A percentile compares a stretch with the other conserved stretches of the same genome.
phyloP scores from a whole-genome alignment of 2,888 invertebrate genomes.

The Hesperia comma region DNA sequence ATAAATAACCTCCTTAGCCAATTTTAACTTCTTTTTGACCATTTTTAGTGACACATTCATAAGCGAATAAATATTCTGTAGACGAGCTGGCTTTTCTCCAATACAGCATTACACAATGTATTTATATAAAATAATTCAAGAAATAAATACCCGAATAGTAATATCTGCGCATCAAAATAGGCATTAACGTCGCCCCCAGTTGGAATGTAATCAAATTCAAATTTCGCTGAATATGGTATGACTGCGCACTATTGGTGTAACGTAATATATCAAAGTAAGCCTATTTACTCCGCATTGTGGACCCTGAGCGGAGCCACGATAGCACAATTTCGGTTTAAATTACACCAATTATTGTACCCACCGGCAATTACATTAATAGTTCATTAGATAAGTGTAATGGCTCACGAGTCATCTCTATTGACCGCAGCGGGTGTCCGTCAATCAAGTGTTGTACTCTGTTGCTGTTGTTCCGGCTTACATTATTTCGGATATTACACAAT shows the following conservation, averaged over 20 bases:
- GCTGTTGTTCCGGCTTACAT: too few relatives aligned
- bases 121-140: too few relatives aligned
- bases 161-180: neutral
- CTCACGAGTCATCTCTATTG: neutral
- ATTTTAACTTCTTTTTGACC: too few relatives aligned
- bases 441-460: too few relatives aligned
- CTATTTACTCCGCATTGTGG: conserved; percentile 5
- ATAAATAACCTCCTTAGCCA: too few relatives aligned
- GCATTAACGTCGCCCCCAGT: neutral
- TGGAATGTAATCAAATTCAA: neutral
- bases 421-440: too few relatives aligned
- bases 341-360: conserved; percentile 2
- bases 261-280: conserved; percentile 4
- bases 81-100: neutral
- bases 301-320: neutral
- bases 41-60: too few relatives aligned
- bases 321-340: neutral
- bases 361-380: neutral
- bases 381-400: neutral
- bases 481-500: too few relatives aligned
- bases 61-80: too few relatives aligned
- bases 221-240: conserved; percentile 1
- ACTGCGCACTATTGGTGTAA: conserved; percentile 2
- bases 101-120: neutral
- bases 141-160: neutral